Percentiles rank a stretch among this genome's conserved stretches.
Evolutionary conservation across 2,797 vertebrate genomes (phyloP).

Genomic region (Bryconaethiops microstoma): DNA sequence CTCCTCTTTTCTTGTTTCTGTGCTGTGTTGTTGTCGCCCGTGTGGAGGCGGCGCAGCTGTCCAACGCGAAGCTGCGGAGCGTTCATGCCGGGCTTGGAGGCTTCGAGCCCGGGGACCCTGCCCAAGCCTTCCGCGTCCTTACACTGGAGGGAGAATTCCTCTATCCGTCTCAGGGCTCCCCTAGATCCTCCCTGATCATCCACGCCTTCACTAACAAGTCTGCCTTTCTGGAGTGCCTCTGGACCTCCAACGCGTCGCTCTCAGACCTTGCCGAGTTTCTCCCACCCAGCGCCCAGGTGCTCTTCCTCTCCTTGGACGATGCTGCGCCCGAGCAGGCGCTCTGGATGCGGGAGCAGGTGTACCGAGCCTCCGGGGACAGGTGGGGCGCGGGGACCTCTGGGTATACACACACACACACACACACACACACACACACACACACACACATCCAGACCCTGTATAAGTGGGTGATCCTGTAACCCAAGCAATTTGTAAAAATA

Average conservation of each 20-base stretch:
- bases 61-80: background rate
- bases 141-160: slow-evolving; percentile 75
- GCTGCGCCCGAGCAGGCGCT: slow-evolving; percentile 68
- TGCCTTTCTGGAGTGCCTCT: slow-evolving; percentile 78
- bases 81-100: slow-evolving; percentile 37
- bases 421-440: too few relatives aligned
- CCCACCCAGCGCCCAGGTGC: slow-evolving; percentile 65
- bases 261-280: slow-evolving; percentile 68
- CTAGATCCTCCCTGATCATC: slow-evolving; percentile 65
- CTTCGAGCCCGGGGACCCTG: slow-evolving; percentile 72
- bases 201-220: slow-evolving; percentile 82
- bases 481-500: too few relatives aligned
- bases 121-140: slow-evolving; percentile 65
- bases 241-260: slow-evolving; percentile 73
- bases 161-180: slow-evolving; percentile 57
- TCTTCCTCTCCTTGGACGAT: slow-evolving; percentile 79
- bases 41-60: background rate
- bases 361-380: slow-evolving; percentile 64
- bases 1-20: slow-evolving; percentile 47
- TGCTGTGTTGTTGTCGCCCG: background rate
- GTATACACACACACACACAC: too few relatives aligned
- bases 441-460: too few relatives aligned
- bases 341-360: slow-evolving; percentile 80
- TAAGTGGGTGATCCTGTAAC: too few relatives aligned
- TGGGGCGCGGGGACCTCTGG: slow-evolving; percentile 30